These are phyloP conservation scores for Pampusana beccarii DNA, from an alignment of 2,113 vertebrate species.

Conservation along the genomic window DNA sequence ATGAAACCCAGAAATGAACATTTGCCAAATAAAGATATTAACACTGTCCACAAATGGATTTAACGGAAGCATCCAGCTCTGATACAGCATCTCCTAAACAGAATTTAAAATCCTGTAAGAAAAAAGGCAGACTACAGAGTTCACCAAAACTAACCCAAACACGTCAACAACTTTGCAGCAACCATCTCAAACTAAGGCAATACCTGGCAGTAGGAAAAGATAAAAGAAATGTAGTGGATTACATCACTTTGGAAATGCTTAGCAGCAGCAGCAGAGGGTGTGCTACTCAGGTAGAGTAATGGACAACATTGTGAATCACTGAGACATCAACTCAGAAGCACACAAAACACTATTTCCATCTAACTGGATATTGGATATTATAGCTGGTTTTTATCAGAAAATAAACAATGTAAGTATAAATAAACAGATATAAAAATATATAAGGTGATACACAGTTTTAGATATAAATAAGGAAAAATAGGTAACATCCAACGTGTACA, in stretches of 20 bases:
- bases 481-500: not conserved
- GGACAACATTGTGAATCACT: not conserved
- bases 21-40: slow-evolving; percentile 10
- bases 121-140: not conserved
- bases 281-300: not conserved
- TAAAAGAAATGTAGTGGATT: not conserved
- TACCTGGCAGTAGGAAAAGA: not conserved
- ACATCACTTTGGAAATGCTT: not conserved
- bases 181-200: not conserved
- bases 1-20: not conserved
- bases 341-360: not conserved
- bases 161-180: not conserved
- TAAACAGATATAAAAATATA: not conserved
- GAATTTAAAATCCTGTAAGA: not conserved
- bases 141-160: slow-evolving; percentile 8
- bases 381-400: not conserved
- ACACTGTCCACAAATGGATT: not conserved
- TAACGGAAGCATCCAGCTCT: not conserved
- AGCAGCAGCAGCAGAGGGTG: not conserved
- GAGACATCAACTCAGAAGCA: not conserved
- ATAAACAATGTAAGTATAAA: not conserved
- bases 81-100: not conserved
- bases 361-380: not conserved
- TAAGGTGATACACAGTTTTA: not conserved
- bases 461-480: not conserved